Base-by-base conservation (phyloP, 2,888 invertebrate genomes). In the Cancer borealis region DNA sequence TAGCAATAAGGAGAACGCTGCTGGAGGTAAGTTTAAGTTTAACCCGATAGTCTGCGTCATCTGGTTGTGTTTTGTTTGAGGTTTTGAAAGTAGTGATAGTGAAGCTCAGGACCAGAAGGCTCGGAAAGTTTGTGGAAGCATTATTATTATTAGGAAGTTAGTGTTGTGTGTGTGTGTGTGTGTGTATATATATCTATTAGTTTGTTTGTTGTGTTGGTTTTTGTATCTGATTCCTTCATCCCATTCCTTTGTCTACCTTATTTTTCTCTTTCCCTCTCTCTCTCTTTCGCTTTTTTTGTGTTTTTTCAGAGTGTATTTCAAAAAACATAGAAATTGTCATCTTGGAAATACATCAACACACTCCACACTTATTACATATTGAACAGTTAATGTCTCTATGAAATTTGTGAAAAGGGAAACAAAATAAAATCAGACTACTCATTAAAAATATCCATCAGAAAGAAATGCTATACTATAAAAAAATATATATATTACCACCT, bases 1-100 rank as follows among this genome's bases (percentile, higher is more conserved):
- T 39, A 84, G 84, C 30, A 84, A 84, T 84, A 84, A 84, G 30
- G 84, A 84, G 39, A 84, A 84, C 39, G 84, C 84, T 39, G 39
- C 39, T 17, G 14, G 39, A 84, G 84, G 84, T 84, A 84, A 84
- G 84, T 84, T 26, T n/a, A 39, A 39, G 39, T 39, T 39, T 39
- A 39, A 39, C 39, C 39, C 39, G 39, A 39, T 0, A 39, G 39
- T 39, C 39, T 39, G 39, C 2, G 39, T 39, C 39, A 2, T 39
- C 39, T 39, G 39, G 60, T 21, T 60, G 60, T 17, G 17, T 0
- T 60, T 21, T 54, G 21, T 60, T 4, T 60, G 60, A 60, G 60
- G 17, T 60, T 21, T 60, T 60, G 1, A 21, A 54, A 60, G 21
- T 60, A 0, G 10, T 21, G 21, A 21, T 60, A 60, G 21, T 49